phyloP scores from a whole-genome alignment of 2,797 vertebrate genomes.

The Spheniscus humboldti region DNA sequence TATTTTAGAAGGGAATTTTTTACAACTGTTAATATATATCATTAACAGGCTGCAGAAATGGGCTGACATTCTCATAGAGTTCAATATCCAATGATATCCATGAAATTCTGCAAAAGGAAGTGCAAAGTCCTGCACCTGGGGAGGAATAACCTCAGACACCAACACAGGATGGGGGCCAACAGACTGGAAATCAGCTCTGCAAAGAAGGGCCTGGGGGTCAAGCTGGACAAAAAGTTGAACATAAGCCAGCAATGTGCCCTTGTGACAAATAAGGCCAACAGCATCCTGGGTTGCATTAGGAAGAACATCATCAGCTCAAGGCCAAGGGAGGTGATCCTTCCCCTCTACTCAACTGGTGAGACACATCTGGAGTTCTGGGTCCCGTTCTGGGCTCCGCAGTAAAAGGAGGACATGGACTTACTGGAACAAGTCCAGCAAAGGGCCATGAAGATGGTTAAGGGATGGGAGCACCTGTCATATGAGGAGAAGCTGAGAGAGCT shows the following conservation, averaged over 20 bases:
- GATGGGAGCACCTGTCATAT: neutral
- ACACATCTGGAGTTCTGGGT: neutral
- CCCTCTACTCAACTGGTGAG: neutral
- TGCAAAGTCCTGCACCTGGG: neutral
- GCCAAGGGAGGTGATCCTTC: neutral
- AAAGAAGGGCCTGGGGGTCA: neutral
- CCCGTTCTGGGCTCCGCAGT: neutral
- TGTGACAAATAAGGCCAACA: neutral
- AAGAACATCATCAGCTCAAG: neutral
- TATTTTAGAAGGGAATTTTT: neutral
- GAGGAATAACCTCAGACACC: neutral
- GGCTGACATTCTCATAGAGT: neutral
- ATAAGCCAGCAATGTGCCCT: neutral
- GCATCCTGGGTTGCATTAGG: neutral
- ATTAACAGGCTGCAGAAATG: neutral
- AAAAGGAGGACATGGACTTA: neutral
- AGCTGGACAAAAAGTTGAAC: neutral
- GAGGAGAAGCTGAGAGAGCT: neutral
- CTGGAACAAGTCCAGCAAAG: neutral
- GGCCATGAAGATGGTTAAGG: neutral
- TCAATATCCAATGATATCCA: neutral
- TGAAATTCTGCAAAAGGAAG: neutral
- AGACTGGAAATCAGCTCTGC: neutral
- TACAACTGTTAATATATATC: neutral
- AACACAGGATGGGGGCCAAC: neutral